A percentile compares a stretch with the other conserved stretches of the same genome.
Conservation (phyloP, 2,797 vertebrate species). For the Valencia hispanica region DNA sequence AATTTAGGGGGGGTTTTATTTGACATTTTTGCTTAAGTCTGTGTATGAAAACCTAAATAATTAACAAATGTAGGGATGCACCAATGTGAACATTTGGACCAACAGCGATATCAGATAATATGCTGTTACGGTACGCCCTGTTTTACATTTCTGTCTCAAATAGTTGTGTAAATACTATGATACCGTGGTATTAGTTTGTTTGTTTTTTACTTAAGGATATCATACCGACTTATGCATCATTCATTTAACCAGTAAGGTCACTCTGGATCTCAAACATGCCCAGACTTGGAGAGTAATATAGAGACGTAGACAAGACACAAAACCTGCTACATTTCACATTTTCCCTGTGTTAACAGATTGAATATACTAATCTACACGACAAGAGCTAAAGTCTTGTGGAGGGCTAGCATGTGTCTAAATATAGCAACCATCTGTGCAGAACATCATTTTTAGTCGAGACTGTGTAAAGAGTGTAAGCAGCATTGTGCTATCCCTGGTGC, state of each 20-base stretch:
- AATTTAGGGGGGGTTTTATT: background rate
- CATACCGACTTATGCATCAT: background rate
- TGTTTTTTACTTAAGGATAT: background rate
- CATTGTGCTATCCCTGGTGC: background rate
- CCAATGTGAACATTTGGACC: no score
- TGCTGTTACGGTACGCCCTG: background rate
- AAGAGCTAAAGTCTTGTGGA: background rate
- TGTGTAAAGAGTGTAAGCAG: constrained; percentile 1
- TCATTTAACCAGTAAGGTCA: constrained; percentile 1
- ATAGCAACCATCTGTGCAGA: background rate
- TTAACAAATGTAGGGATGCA: no score
- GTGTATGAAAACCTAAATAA: background rate
- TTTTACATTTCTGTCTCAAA: background rate
- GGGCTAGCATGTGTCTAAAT: background rate
- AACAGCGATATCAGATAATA: no score
- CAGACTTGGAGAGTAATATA: constrained; percentile 27
- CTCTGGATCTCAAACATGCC: constrained; percentile 38
- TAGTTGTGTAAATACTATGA: background rate
- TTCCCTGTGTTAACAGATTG: background rate
- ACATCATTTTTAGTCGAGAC: background rate
- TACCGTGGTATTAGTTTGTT: background rate
- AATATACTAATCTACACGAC: background rate
- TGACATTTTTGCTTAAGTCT: background rate
- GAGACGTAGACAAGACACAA: constrained; percentile 4
- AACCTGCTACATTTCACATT: background rate